phyloP scores from a whole-genome alignment of 2,888 invertebrate species.

The Dynastes hyllus region DNA sequence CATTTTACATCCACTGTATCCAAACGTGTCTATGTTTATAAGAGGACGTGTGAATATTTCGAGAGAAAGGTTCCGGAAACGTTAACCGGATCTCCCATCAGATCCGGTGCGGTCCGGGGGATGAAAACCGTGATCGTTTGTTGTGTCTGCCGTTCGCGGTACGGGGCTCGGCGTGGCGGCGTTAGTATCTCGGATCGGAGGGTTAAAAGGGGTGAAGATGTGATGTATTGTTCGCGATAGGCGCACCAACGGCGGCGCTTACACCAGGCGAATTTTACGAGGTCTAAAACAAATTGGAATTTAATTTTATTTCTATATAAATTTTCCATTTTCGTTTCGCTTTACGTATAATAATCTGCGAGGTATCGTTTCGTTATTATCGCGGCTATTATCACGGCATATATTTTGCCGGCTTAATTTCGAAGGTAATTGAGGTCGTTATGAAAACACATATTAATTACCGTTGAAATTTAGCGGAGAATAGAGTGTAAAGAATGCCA shows the following conservation, averaged over 20 bases:
- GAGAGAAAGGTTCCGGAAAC: constrained; percentile 30
- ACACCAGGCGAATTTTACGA: constrained; percentile 15
- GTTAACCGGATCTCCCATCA: background rate
- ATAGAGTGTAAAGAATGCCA: no score
- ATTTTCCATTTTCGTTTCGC: constrained; percentile 4
- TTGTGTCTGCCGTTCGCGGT: constrained; percentile 19
- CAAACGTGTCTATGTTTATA: background rate
- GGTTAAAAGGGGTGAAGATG: constrained; percentile 41
- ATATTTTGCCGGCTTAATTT: no score
- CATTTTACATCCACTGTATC: background rate
- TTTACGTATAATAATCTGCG: constrained; percentile 2
- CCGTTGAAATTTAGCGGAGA: no score
- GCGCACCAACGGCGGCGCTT: background rate
- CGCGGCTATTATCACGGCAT: background rate
- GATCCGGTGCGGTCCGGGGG: background rate
- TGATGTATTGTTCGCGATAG: constrained; percentile 37
- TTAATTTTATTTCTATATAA: constrained; percentile 35
- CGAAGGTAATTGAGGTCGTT: no score
- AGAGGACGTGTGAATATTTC: constrained; percentile 22
- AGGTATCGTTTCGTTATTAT: background rate
- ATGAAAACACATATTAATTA: no score
- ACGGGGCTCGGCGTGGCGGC: background rate
- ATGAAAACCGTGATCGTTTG: constrained; percentile 17
- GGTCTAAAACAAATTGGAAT: constrained; percentile 24
- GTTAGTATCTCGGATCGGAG: background rate